Percentiles rank a stretch among this genome's conserved stretches.
phyloP scores from a whole-genome alignment of 2,797 vertebrate species.

The Centroberyx gerrardi region DNA sequence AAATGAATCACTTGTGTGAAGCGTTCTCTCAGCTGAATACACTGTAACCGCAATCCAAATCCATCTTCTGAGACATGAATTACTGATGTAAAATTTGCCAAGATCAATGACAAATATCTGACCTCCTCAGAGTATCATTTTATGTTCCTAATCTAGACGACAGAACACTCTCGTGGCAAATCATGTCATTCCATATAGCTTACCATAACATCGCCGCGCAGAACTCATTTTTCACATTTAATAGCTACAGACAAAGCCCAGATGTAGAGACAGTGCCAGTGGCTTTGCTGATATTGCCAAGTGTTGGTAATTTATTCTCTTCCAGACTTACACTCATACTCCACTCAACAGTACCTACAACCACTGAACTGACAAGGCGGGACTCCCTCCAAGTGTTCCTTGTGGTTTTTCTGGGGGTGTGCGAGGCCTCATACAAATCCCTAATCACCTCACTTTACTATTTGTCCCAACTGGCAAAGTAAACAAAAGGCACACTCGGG shows the following conservation, averaged over 20 bases:
- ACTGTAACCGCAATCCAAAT: slow-evolving; percentile 32
- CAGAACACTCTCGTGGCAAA: slow-evolving; percentile 34
- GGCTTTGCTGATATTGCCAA: slow-evolving; percentile 47
- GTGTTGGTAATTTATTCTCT: slow-evolving; percentile 52
- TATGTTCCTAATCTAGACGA: slow-evolving; percentile 37
- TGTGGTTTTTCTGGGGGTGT: slow-evolving; percentile 43
- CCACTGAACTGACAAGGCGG: slow-evolving; percentile 21
- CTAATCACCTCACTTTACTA: slow-evolving; percentile 70
- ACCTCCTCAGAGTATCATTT: slow-evolving; percentile 39
- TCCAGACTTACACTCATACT: slow-evolving; percentile 24
- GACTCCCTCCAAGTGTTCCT: slow-evolving; percentile 50
- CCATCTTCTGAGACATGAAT: slow-evolving; percentile 15
- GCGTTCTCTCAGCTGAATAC: slow-evolving; percentile 33
- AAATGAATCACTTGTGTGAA: slow-evolving; percentile 39
- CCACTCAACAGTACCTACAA: slow-evolving; percentile 39
- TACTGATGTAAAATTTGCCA: not conserved
- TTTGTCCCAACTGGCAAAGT: slow-evolving; percentile 71
- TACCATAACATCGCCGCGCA: slow-evolving; percentile 23
- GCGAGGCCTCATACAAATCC: slow-evolving; percentile 57
- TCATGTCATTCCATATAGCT: slow-evolving; percentile 23
- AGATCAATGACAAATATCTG: slow-evolving; percentile 43
- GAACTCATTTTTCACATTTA: slow-evolving; percentile 56
- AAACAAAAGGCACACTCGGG: slow-evolving; percentile 77
- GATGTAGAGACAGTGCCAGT: slow-evolving; percentile 62
- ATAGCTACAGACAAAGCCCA: slow-evolving; percentile 63